Percentiles rank a stretch among this genome's conserved stretches.
Conservation (phyloP, 2,113 vertebrate genomes). For the Chascanopsetta lugubris region DNA sequence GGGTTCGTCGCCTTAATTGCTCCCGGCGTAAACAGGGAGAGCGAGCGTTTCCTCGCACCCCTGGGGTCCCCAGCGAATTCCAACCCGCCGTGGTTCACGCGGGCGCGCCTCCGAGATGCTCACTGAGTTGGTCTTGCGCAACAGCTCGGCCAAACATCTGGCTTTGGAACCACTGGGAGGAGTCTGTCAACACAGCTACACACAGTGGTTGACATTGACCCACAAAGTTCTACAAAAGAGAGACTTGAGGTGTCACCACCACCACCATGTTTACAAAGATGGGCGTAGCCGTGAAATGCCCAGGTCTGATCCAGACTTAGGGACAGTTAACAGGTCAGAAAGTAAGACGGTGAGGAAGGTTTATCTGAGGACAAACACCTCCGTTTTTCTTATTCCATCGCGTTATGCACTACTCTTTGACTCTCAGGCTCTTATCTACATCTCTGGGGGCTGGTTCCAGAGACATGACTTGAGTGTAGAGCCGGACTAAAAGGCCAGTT, state of each 20-base stretch:
- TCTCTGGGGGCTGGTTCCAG: neutral
- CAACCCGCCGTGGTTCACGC: neutral
- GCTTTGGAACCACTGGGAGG: neutral
- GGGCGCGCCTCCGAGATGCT: neutral
- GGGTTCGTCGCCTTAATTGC: neutral
- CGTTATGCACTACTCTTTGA: neutral
- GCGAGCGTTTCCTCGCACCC: neutral
- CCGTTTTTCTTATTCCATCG: too few relatives aligned
- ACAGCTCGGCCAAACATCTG: constrained; percentile 5
- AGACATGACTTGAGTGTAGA: neutral
- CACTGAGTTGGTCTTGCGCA: neutral
- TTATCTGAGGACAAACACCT: neutral
- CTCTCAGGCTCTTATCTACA: neutral
- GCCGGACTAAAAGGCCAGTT: neutral
- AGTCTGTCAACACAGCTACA: neutral
- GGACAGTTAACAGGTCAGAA: neutral
- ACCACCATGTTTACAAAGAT: too few relatives aligned
- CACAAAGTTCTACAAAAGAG: neutral
- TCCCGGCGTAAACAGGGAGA: neutral
- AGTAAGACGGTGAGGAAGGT: neutral
- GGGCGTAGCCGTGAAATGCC: too few relatives aligned
- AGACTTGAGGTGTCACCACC: too few relatives aligned
- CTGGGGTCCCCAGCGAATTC: neutral
- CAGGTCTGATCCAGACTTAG: too few relatives aligned
- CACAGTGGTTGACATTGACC: neutral